These are phyloP conservation scores for Melieria omissa DNA, from an alignment of 2,888 invertebrate species.

Conservation along the genomic window DNA sequence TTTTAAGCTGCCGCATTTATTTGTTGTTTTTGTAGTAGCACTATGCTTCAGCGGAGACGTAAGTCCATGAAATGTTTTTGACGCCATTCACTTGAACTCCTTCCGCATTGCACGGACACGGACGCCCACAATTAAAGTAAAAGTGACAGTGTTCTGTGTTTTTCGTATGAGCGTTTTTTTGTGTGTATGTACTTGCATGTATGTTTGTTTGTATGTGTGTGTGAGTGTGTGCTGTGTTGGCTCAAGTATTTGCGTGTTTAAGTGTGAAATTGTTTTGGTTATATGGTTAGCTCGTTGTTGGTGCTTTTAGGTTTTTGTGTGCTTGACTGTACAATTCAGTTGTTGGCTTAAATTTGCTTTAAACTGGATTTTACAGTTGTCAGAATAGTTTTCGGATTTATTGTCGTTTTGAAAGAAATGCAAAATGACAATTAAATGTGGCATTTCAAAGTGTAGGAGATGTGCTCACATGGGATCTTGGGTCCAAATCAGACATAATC, in stretches of 20 bases:
- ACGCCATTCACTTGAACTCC: constrained; percentile 11
- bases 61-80: constrained; percentile 15
- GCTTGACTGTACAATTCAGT: constrained; percentile 9
- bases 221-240: background rate
- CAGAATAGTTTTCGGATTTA: constrained; percentile 27
- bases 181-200: background rate
- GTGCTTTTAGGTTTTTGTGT: background rate
- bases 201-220: constrained; percentile 3
- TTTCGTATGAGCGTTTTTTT: background rate
- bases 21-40: constrained; percentile 1
- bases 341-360: constrained; percentile 38
- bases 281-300: constrained; percentile 4
- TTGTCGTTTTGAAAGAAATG: too few relatives aligned
- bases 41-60: background rate
- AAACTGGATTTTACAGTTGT: constrained; percentile 32
- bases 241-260: constrained; percentile 6
- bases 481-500: too few relatives aligned
- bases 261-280: constrained; percentile 28
- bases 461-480: too few relatives aligned
- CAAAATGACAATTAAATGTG: too few relatives aligned
- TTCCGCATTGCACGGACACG: too few relatives aligned
- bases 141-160: background rate
- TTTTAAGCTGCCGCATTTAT: constrained; percentile 1
- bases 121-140: background rate
- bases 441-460: too few relatives aligned